Evolutionary conservation across 2,113 vertebrate species (phyloP).

Genomic region (Grallaria varia): DNA sequence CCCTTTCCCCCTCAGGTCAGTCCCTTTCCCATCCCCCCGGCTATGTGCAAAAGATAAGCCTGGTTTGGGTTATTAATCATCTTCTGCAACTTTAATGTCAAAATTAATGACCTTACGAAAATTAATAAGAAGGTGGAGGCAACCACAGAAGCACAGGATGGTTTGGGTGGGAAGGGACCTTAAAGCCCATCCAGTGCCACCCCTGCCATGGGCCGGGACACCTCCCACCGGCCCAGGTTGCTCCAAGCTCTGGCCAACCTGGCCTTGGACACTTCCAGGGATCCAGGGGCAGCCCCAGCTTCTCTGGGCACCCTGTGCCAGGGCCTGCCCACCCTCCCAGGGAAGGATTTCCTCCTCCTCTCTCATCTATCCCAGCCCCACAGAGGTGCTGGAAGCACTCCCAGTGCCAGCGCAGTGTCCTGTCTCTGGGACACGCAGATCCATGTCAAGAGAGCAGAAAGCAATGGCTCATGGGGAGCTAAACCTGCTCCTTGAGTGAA

Average conservation of each 20-base stretch:
- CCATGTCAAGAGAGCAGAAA: not conserved
- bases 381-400: not conserved
- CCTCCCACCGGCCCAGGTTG: accelerated
- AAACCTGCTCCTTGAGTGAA: accelerated
- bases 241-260: accelerated
- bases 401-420: not conserved
- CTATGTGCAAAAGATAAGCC: not conserved
- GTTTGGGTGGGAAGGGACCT: not conserved
- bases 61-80: not conserved
- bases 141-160: not conserved
- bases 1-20: too few relatives aligned
- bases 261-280: not conserved
- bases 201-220: not conserved
- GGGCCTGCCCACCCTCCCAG: not conserved
- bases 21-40: too few relatives aligned
- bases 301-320: not conserved
- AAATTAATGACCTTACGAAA: not conserved
- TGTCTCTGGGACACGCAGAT: accelerated
- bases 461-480: not conserved
- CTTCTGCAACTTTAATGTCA: not conserved
- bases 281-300: not conserved
- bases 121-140: not conserved
- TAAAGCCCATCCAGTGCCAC: not conserved
- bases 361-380: not conserved
- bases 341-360: not conserved